These are phyloP conservation scores for Danio rerio DNA, from an alignment of 2,113 vertebrate species.

Conservation along the genomic window GRCz12tu NC_133199.1:33579001-33579500, in stretches of 20 bases:
- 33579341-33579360: slow-evolving; percentile 5
- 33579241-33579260: slow-evolving; percentile 49
- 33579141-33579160: slow-evolving; percentile 63
- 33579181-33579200: slow-evolving; percentile 61
- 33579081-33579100: slow-evolving; percentile 51
- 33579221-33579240: slow-evolving; percentile 59
- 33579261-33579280: slow-evolving; percentile 49
- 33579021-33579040: slow-evolving; percentile 67
- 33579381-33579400: too few species aligned
- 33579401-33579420: too few species aligned
- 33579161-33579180: slow-evolving; percentile 61
- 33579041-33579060: slow-evolving; percentile 59
- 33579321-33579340: slow-evolving; percentile 35
- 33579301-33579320: slow-evolving; percentile 31
- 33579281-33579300: not conserved
- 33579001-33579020: slow-evolving; percentile 62
- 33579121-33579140: slow-evolving; percentile 56
- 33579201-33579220: slow-evolving; percentile 41
- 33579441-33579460: too few species aligned
- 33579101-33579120: slow-evolving; percentile 59
- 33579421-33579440: too few species aligned
- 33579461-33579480: too few species aligned
- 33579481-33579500: too few species aligned
- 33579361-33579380: not conserved
- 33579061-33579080: slow-evolving; percentile 49